Percentiles rank a stretch among this genome's conserved stretches.
Conservation (phyloP, 1,140 invertebrate species). For the Rhagoletis zephyria region DNA sequence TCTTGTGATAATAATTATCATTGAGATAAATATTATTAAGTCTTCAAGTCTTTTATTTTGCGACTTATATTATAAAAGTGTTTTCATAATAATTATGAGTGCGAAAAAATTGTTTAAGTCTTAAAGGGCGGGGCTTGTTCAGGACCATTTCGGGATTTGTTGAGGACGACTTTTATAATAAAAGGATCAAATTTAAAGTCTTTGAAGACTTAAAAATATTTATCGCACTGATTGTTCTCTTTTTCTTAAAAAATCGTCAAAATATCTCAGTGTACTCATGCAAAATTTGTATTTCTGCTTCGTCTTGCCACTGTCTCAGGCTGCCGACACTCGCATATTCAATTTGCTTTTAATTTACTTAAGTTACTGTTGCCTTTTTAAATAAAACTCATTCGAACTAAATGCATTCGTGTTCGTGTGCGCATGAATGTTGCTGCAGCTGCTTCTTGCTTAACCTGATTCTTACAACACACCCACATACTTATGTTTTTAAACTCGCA, state of each 20-base stretch:
- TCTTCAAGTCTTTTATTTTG: no score
- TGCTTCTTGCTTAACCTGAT: background rate
- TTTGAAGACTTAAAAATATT: no score
- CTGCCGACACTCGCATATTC: background rate
- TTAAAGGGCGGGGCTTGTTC: no score
- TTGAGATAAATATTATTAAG: no score
- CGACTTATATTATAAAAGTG: no score
- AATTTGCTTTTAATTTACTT: slow-evolving; percentile 49
- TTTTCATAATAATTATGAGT: no score
- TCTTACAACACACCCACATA: background rate
- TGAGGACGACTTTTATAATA: no score
- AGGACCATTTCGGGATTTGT: no score
- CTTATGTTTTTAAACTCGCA: background rate
- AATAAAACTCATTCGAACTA: slow-evolving; percentile 23
- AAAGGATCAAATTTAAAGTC: background rate
- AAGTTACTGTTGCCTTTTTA: background rate
- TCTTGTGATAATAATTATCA: no score
- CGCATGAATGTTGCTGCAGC: background rate
- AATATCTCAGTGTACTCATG: background rate
- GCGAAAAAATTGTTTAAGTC: no score
- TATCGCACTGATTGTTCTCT: background rate
- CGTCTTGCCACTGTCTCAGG: background rate
- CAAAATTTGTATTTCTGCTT: no score
- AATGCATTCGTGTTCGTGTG: background rate
- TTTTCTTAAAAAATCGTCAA: background rate